A percentile compares a stretch with the other conserved stretches of the same genome.
Conservation (phyloP, 2,888 invertebrate species). For the Zygothrica quintamaculata region DNA sequence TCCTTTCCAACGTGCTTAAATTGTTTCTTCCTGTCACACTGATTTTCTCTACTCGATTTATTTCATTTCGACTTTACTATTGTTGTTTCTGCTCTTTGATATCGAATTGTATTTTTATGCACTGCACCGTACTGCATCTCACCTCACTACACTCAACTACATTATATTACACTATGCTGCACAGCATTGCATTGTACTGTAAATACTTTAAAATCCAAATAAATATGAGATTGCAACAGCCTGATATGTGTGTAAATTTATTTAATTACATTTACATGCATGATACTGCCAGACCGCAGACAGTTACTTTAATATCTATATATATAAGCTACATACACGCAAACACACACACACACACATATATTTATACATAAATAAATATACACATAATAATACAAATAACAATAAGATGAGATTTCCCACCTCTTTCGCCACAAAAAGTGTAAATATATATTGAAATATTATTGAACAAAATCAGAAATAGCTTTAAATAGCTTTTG, state of each 20-base stretch:
- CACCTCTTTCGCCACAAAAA: no score
- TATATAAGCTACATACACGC: no score
- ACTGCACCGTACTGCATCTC: constrained; percentile 40
- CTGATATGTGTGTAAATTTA: constrained; percentile 54
- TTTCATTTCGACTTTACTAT: constrained; percentile 63
- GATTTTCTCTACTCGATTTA: constrained; percentile 75
- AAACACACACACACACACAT: no score
- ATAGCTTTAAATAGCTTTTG: no score
- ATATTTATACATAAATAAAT: no score
- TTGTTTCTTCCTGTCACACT: constrained; percentile 79
- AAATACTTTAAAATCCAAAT: constrained; percentile 57
- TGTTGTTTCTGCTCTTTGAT: constrained; percentile 31
- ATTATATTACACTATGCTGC: no score
- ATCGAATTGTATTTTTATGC: constrained; percentile 59
- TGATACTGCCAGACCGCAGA: constrained; percentile 24
- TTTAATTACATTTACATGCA: constrained; percentile 66
- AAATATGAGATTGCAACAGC: constrained; percentile 54
- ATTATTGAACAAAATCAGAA: no score
- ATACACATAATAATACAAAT: no score
- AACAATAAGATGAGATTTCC: no score
- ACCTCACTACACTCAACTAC: no score
- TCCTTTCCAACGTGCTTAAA: constrained; percentile 78
- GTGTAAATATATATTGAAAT: no score
- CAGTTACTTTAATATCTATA: constrained; percentile 8
- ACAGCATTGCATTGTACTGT: constrained; percentile 43